These are phyloP conservation scores for Promerops cafer DNA, from an alignment of 2,113 vertebrate species.

Conservation along the genomic window DNA sequence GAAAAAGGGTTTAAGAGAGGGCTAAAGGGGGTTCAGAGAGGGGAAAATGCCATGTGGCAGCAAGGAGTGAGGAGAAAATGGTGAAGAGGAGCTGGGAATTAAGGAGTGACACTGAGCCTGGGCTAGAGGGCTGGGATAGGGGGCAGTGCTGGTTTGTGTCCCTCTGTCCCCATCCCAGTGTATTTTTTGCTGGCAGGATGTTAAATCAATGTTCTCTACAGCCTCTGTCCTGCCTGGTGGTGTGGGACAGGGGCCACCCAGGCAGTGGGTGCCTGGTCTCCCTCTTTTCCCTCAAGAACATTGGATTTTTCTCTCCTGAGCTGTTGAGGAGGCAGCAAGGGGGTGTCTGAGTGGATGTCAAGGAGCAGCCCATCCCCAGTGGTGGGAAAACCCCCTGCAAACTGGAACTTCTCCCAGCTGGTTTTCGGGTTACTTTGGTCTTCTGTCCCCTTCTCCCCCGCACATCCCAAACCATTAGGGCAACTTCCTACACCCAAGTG, in stretches of 20 bases:
- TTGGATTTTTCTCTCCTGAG: not conserved
- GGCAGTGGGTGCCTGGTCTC: not conserved
- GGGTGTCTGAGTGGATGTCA: not conserved
- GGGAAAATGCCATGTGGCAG: accelerated
- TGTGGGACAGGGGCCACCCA: not conserved
- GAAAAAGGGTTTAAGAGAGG: no score
- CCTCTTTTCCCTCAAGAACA: not conserved
- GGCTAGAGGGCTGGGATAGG: not conserved
- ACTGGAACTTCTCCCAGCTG: not conserved
- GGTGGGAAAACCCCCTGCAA: not conserved
- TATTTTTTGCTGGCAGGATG: not conserved
- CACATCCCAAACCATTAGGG: not conserved
- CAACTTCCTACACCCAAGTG: not conserved
- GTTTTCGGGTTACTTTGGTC: not conserved
- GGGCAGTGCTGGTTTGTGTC: not conserved
- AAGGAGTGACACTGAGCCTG: not conserved
- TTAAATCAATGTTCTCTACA: not conserved
- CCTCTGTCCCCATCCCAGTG: not conserved
- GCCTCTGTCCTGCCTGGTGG: not conserved
- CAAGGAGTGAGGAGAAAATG: not conserved
- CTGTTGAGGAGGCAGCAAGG: not conserved
- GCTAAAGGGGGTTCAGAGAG: no score
- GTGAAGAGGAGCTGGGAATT: accelerated
- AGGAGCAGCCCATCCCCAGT: no score
- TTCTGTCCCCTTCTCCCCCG: not conserved